Evolutionary conservation across 1,140 invertebrate species (phyloP), one percentile per base, ranked within the genome.

Genomic region (Drosophila elegans): DNA sequence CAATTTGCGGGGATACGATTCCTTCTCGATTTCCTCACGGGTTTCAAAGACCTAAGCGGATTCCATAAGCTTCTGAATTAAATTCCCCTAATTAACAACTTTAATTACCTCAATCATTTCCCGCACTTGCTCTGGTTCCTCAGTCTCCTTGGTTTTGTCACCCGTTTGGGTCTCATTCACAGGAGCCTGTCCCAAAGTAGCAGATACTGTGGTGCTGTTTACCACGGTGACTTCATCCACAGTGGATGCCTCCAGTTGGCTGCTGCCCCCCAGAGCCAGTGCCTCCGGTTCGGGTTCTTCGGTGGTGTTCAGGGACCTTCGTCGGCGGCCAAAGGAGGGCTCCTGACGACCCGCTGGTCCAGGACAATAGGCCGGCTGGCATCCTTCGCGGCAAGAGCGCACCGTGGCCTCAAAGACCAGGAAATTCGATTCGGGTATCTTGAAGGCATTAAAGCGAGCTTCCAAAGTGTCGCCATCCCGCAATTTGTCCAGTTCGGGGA

Each of bases 361-460:
- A 2, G 95, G 95, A 90, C 97, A 97, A 82, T 97, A 97, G 21
- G 97, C 96, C 93, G 97, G 97, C 91, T 97, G 96, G 92, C 97
- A 98, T 1, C 97, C 97, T 64, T 97, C 96, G 46, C 97, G 93
- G 80, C 97, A 98, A 0, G 97, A 97, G 63, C 96, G 93, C 0
- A 98, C 97, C 0, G 96, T 98, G 1, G 97, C 97, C 93, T 98
- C 97, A 90, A 98, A 98, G 1, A 98, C 97, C 49, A 98, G 91
- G 93, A 98, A 98, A 91, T 98, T 98, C 0, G 97, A 98, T 93
- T 98, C 97, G 0, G 97, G 97, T 80, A 98, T 98, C 93, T 98
- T 98, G 80, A 98, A 98, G 2, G 97, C 97, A 93, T 98, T 98
- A 90, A 98, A 98, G 76, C 97, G 94, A 0, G 97, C 97, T 93